Evolutionary conservation across 2,888 invertebrate species (phyloP), one percentile per base, ranked within the genome.

Genomic region (Eilema caniola): DNA sequence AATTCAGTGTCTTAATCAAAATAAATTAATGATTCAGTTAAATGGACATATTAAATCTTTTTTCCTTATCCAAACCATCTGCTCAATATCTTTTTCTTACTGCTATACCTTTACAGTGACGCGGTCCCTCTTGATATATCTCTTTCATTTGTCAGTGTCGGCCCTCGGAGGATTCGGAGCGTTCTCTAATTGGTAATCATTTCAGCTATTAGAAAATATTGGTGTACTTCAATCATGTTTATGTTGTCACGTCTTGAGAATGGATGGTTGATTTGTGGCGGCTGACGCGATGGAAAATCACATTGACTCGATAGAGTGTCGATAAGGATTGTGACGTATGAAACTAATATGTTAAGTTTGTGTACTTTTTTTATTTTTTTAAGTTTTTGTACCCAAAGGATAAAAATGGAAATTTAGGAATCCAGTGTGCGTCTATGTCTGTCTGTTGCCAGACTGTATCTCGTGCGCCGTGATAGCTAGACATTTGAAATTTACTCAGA

Each of bases 141-240:
- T 79, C 81, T 76, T 78, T 83, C 84, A 83, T 86, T 85, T 83
- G 83, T 86, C 87, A 86, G 75, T 80, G 85, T 86, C 84, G 78
- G 73, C 77, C 75, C 33, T 70, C 63, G 71, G 28, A 68, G 79
- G 72, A 79, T 73, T 74, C 73, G 75, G 72, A 62, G 76, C 77
- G 81, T 69, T 72, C 74, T 75, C 82, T 83, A 83, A 83, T 83
- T 83, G 82, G 77, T 83, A 83, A 83, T 83, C 83, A 82, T 78
- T 83, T 73, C 66, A 68, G 80, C 78, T 80, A 82, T 83, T 81
- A 80, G 74, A 81, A 82, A 83, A 83, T 83, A 83, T 83, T 78
- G 78, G 75, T 65, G 56, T 59, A 41, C 66, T 79, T 82, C 75
- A 72, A 78, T 80, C 83, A 83, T 79, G 82, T 77, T 77, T 69